Conservation (phyloP, 2,888 invertebrate species). For the Bugulina stolonifera region DNA sequence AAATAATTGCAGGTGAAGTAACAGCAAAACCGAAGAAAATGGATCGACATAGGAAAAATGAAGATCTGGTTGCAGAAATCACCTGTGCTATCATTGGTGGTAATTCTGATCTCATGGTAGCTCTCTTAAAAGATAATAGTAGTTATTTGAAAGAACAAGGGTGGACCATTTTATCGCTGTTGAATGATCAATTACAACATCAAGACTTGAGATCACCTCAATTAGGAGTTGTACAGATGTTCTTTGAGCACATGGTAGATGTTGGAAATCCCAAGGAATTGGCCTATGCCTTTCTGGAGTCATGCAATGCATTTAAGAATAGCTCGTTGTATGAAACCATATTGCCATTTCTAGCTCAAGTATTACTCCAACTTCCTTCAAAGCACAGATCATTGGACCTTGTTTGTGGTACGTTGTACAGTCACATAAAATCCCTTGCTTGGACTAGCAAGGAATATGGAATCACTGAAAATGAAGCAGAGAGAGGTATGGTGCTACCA, state of each 20-base stretch:
- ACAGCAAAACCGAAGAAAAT: too few species aligned
- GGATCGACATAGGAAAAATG: too few species aligned
- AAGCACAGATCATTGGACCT: neutral
- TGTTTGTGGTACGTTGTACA: neutral
- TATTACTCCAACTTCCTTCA: neutral
- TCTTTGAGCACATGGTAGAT: neutral
- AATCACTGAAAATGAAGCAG: neutral
- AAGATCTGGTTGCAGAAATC: too few species aligned
- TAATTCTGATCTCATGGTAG: too few species aligned
- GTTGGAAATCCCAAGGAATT: constrained; percentile 2
- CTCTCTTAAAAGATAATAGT: too few species aligned
- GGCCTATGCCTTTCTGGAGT: constrained; percentile 2
- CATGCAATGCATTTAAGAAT: constrained; percentile 3
- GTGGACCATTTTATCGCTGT: neutral
- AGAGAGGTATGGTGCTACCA: neutral
- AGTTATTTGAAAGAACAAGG: neutral
- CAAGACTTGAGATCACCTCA: neutral
- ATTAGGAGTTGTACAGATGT: neutral
- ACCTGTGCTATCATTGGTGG: too few species aligned
- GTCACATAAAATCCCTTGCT: neutral
- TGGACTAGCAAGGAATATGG: neutral
- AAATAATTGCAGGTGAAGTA: too few species aligned
- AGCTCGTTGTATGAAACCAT: neutral
- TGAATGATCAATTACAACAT: neutral
- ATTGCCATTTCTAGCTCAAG: constrained; percentile 4